Evolutionary conservation across 2,797 vertebrate species (phyloP), one percentile per base, ranked within the genome.

Genomic region (Lepilemur septentrionalis): DNA sequence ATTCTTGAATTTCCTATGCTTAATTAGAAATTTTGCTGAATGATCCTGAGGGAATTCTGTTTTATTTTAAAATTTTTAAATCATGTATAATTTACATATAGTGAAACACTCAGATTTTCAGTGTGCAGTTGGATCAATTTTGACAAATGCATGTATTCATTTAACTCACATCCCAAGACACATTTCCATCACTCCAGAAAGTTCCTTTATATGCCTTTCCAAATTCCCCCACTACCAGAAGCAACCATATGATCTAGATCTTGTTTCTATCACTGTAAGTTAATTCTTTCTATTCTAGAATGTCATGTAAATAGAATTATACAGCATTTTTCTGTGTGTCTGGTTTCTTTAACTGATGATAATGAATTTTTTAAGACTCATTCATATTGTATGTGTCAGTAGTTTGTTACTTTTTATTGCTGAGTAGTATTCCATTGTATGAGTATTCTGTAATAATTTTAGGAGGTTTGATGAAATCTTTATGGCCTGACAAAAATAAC

Each of bases 211-310:
- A 52, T 15, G 57, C 18, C 4, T 93, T 52, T 32, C 12, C 25
- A 82, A 20, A 65, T 57, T 43, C 11, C 48, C 23, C 8, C 48
- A 35, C 12, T 46, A n/a, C 50, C 18, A 55, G 57, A 41, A 55
- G 46, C 67, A 65, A 46, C 32, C 38, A 28, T 81, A 67, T 61
- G 50, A 50, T 63, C 15, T 30, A 3, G 14, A 30, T 81, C 69
- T 82, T 67, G 14, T 93, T 96, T 55, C n/a, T 96, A 55, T 46
- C 12, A 75, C n/a, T 94, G 18, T 70, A 81, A 90, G 23, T 43
- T 72, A 52, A 11, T 12, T 57, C 88, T 59, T 70, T 70, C 46
- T 93, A 12, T 87, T 83, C 18, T 95, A 73, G 20, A 48, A 65
- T 80, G 32, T 63, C 55, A 61, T 5, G 6, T 80, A 73, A 79